These are phyloP conservation scores for Drosophila gaucha DNA, from an alignment of 2,888 invertebrate species.

Conservation along the genomic window DNA sequence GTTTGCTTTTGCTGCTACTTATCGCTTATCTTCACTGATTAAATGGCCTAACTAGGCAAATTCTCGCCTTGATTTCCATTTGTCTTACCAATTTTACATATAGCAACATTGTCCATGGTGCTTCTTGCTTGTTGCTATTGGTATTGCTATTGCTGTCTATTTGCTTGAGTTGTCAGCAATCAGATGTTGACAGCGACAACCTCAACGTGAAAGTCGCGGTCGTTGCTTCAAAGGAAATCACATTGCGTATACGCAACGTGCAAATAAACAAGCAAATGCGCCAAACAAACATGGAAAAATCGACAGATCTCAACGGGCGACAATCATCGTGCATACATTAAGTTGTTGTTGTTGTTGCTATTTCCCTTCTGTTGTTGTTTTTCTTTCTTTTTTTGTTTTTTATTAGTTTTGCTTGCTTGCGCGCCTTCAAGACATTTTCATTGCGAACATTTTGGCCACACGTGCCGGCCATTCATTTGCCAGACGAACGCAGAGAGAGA, in stretches of 20 bases:
- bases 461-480: conserved; percentile 75
- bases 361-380: conserved; percentile 39
- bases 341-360: conserved; percentile 24
- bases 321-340: conserved; percentile 55
- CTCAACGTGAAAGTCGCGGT: conserved; percentile 30
- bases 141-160: conserved; percentile 19
- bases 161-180: conserved; percentile 39
- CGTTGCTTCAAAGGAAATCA: conserved; percentile 68
- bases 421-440: conserved; percentile 52
- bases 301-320: conserved; percentile 71
- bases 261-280: conserved; percentile 62
- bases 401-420: conserved; percentile 64
- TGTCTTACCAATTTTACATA: conserved; percentile 24
- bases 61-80: neutral
- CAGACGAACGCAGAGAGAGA: too few species aligned
- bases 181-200: conserved; percentile 29
- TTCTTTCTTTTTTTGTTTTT: conserved; percentile 43
- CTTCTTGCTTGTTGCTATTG: neutral
- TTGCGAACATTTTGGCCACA: conserved; percentile 74
- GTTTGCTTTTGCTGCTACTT: conserved; percentile 24
- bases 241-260: conserved; percentile 74
- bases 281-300: conserved; percentile 63
- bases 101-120: neutral
- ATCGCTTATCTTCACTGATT: conserved; percentile 49
- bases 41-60: conserved; percentile 16